Percentiles rank a stretch among this genome's conserved stretches.
phyloP scores from a whole-genome alignment of 30 jellyfish, hydroid and myxozoan genomes.

The Cassiopea xamachana region DNA sequence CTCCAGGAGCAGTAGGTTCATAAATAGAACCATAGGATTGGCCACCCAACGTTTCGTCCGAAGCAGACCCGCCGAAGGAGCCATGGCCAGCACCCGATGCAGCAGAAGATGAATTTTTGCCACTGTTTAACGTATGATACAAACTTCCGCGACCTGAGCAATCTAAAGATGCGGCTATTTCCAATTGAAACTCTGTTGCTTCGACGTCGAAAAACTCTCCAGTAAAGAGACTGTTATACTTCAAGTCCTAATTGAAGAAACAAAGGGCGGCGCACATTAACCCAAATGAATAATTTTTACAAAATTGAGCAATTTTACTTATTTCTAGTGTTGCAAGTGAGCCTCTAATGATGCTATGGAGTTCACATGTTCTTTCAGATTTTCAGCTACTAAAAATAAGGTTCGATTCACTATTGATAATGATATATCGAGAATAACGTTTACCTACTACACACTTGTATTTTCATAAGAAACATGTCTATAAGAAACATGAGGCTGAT shows the following conservation, averaged over 20 bases:
- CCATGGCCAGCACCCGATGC: slow-evolving; percentile 82
- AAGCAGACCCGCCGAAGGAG: slow-evolving; percentile 54
- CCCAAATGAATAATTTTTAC: no score
- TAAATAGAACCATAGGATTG: slow-evolving; percentile 56
- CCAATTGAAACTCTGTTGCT: slow-evolving; percentile 75
- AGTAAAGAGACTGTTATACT: slow-evolving; percentile 61
- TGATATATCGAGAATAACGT: no score
- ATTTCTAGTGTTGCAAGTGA: no score
- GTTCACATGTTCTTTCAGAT: no score
- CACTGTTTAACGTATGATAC: slow-evolving; percentile 34
- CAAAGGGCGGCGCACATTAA: background rate
- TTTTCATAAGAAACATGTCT: no score
- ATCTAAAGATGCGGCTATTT: slow-evolving; percentile 53
- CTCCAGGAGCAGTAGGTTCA: slow-evolving; percentile 45
- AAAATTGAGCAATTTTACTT: no score
- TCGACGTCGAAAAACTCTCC: slow-evolving; percentile 73
- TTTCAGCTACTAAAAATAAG: no score
- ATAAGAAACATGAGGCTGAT: no score
- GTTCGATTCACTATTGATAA: no score
- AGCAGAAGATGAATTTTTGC: slow-evolving; percentile 38
- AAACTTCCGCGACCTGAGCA: slow-evolving; percentile 61
- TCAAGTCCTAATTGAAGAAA: slow-evolving; percentile 40
- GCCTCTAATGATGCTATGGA: no score
- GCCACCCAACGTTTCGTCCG: slow-evolving; percentile 42
- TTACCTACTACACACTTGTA: no score